Base-by-base conservation (phyloP, 2,113 vertebrate species). In the Oncorhynchus gorbuscha region DNA sequence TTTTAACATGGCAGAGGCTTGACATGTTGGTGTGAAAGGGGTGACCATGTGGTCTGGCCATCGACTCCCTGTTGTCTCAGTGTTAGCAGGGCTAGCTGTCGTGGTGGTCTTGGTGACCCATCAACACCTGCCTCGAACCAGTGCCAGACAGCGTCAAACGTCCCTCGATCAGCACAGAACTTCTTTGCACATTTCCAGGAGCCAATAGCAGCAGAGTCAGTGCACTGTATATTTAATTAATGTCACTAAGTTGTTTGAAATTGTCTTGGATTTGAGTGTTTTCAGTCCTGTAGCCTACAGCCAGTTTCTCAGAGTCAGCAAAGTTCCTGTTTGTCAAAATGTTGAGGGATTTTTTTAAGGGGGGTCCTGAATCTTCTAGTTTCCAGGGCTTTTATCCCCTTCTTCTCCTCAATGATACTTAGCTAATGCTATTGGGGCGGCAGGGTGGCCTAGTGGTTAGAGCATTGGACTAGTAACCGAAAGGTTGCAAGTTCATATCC, bases 101-200 rank as follows among this genome's bases (percentile, higher is more conserved):
- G n/a, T 62, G 59, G 20, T 22, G 51, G 51, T 55, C 3, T 4
- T 18, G 59, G 20, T 24, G 59, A 18, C 55, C 20, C 78, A 69
- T 64, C 66, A 26, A n/a, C 68, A 65, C 75, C 59, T 72, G 83
- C 72, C 73, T 76, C 71, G 77, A 85, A 75, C 83, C 81, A 81
- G 78, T 79, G 77, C 79, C 84, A 81, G 77, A 76, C 72, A 78
- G 76, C 45, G 26, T 24, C 73, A 74, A 73, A 70, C 79, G 73
- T 72, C 87, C 76, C 70, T 69, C 49, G 75, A 80, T 81, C 81
- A 75, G 80, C 84, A 80, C 81, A 83, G 72, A 82, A 87, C 75
- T 81, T 71, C 81, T 87, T 88, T 85, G 85, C 87, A 90, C 71
- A 22, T 69, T 79, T 76, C 72, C 75, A 74, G 71, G 76, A 91